Evolutionary conservation across 2,888 invertebrate genomes (phyloP).

Genomic region (Auanema freiburgensis): DNA sequence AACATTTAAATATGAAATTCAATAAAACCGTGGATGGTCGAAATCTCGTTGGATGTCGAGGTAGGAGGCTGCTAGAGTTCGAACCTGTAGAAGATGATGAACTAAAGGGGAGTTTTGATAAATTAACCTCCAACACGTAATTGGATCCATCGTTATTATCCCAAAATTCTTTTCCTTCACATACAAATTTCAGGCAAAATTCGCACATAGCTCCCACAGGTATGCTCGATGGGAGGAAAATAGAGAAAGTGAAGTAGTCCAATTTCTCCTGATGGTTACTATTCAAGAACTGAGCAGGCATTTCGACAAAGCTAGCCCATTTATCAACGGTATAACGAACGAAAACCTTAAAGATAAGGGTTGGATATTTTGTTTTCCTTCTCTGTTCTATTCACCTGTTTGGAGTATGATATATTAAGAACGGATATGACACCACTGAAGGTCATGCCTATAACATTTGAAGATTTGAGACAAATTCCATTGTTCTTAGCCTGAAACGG

Average conservation of each 20-base stretch:
- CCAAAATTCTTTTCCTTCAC: constrained; percentile 12
- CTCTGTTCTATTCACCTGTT: constrained; percentile 6
- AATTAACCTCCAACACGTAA: constrained; percentile 15
- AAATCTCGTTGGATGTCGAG: neutral
- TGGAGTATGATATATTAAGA: constrained; percentile 13
- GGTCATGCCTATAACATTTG: constrained; percentile 20
- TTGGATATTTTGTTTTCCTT: neutral
- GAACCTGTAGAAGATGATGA: neutral
- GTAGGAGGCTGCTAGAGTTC: constrained; percentile 15
- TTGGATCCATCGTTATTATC: constrained; percentile 22
- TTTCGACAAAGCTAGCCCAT: constrained; percentile 20
- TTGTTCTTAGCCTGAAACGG: constrained; percentile 12
- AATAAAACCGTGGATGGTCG: no score
- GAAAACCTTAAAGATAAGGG: constrained; percentile 4
- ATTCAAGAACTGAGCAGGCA: constrained; percentile 5
- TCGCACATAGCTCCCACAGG: constrained; percentile 20
- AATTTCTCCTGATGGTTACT: constrained; percentile 7
- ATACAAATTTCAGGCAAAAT: constrained; percentile 17
- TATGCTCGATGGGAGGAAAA: constrained; percentile 16
- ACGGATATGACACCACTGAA: constrained; percentile 21
- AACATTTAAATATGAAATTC: no score
- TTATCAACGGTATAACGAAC: constrained; percentile 19
- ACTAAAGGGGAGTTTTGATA: no score
- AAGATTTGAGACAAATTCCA: constrained; percentile 13
- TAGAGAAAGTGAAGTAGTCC: constrained; percentile 18